These are phyloP conservation scores for Latrodectus geometricus DNA, from an alignment of 1,140 invertebrate species.

Conservation along the genomic window DNA sequence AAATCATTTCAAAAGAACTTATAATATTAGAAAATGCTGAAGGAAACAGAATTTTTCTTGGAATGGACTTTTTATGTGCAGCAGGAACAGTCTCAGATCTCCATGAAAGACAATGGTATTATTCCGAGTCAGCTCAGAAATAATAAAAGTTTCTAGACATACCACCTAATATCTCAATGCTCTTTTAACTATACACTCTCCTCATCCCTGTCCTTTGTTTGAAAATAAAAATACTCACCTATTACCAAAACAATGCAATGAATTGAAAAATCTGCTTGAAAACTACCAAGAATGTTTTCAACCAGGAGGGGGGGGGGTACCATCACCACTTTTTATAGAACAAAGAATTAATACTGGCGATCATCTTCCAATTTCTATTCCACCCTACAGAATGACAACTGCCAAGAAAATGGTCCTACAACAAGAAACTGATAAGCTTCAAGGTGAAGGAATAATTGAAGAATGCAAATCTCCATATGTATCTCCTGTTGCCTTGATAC, in stretches of 20 bases:
- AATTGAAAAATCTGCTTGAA: not conserved
- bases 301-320: not conserved
- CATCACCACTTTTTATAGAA: constrained; percentile 41
- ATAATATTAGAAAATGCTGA: not conserved
- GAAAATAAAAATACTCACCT: not conserved
- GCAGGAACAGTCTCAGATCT: not conserved
- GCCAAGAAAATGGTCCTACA: no score
- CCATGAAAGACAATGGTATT: not conserved
- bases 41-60: constrained; percentile 1
- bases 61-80: not conserved
- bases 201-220: not conserved
- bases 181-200: no score
- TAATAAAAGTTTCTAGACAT: not conserved
- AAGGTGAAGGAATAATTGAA: no score
- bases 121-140: no score
- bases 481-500: no score
- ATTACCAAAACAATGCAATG: not conserved
- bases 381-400: no score
- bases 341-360: no score
- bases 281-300: not conserved
- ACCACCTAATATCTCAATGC: not conserved
- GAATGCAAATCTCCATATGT: no score
- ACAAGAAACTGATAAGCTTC: no score
- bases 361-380: no score
- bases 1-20: not conserved